Base-by-base conservation (phyloP, 2,888 invertebrate genomes). In the Caenorhabditis angaria region DNA sequence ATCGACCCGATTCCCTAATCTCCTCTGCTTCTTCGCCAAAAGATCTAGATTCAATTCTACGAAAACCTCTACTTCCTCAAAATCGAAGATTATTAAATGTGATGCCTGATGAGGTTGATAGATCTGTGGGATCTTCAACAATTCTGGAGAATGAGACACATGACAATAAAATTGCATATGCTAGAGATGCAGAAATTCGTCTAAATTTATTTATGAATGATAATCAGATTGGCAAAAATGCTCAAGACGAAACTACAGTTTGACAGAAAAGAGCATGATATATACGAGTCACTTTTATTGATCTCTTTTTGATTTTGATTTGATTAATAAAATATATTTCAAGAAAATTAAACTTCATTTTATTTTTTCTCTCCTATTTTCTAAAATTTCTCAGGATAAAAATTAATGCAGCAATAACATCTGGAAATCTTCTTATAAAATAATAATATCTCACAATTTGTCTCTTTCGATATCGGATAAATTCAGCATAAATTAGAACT, bases 51-150 rank as follows among this genome's bases (percentile, higher is more conserved):
- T 56, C 58, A 48, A 58, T 55, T 24, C 50, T 29, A 2, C 35
- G 64, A 12, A 41, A 61, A 41, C 71, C 71, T 22, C 50, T 41
- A 18, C 41, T 41, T 14, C 41, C 41, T 10, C 41, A 41, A 14
- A 71, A 75, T 48, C 22, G 73, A 60, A 57, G 71, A 25, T 51
- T 77, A 20, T n/a, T 78, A 57, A 71, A 68, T 56, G 65, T 77
- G 1, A 59, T 78, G 54, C 78, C 78, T 4, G 78, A 78, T 67
- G 78, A 78, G 70, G 78, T 81, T 1, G 82, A 82, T 35, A 70
- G 82, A 2, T 82, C 82, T 0, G 72, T 82, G 22, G 82, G 82
- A 18, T 78, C 78, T 12, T 80, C 82, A 2, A 82, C 82, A n/a
- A 61, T 78, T 12, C 53, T 80, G 22, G 82, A 82, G 48, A 80